Percentiles rank a stretch among this genome's conserved stretches.
phyloP scores from a whole-genome alignment of 1,140 invertebrate genomes.

The Pachyrhynchus sulphureomaculatus region DNA sequence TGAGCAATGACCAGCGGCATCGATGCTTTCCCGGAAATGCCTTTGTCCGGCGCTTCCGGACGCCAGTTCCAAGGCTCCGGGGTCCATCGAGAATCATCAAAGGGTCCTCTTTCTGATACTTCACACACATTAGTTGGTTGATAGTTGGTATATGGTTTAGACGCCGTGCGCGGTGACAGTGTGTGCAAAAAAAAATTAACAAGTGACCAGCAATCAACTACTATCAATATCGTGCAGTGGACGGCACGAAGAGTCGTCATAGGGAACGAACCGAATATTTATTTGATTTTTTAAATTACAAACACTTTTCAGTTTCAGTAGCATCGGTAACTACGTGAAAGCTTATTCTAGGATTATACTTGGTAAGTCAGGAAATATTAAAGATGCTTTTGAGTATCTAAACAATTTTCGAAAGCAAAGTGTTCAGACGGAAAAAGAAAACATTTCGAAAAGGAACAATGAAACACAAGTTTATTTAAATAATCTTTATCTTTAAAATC shows the following conservation, averaged over 20 bases:
- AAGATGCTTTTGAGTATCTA: too few relatives aligned
- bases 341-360: slow-evolving; percentile 17
- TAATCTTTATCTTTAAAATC: too few relatives aligned
- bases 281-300: neutral
- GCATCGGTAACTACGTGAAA: neutral
- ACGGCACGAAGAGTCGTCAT: too few relatives aligned
- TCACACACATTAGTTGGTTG: neutral
- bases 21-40: slow-evolving; percentile 28
- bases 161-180: neutral
- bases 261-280: neutral
- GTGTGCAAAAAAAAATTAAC: neutral
- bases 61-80: slow-evolving; percentile 19
- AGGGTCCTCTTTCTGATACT: slow-evolving; percentile 5
- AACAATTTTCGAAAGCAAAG: too few relatives aligned
- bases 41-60: slow-evolving; percentile 27
- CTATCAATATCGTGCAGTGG: neutral
- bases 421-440: too few relatives aligned
- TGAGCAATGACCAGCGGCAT: slow-evolving; percentile 24
- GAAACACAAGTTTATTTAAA: too few relatives aligned
- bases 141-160: neutral
- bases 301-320: too few relatives aligned
- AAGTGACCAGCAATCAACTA: neutral
- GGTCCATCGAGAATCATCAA: neutral
- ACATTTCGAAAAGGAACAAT: too few relatives aligned
- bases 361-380: too few relatives aligned